Evolutionary conservation across 2,888 invertebrate genomes (phyloP).

Genomic region (Machimus atricapillus): DNA sequence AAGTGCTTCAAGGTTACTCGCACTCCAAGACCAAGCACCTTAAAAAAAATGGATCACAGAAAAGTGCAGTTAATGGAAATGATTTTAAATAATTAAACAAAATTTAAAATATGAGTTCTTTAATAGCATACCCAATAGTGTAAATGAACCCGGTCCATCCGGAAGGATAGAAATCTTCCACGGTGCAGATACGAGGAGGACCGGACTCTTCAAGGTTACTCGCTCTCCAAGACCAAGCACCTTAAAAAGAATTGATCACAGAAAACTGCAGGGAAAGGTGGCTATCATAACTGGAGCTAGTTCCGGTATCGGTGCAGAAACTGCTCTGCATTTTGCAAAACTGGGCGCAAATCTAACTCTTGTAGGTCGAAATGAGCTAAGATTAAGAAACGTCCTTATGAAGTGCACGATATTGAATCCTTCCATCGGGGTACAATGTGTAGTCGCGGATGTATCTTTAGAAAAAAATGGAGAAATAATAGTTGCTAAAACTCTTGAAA

Average conservation of each 20-base stretch:
- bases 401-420: constrained; percentile 61
- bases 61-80: too few species aligned
- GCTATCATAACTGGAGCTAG: constrained; percentile 74
- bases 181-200: too few species aligned
- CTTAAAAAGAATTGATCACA: not conserved
- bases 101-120: too few species aligned
- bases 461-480: constrained; percentile 77
- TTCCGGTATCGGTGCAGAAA: constrained; percentile 77
- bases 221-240: too few species aligned
- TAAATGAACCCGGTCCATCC: too few species aligned
- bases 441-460: constrained; percentile 76
- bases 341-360: constrained; percentile 70
- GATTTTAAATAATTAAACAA: too few species aligned
- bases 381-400: constrained; percentile 69
- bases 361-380: constrained; percentile 74
- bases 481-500: constrained; percentile 74
- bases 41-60: too few species aligned
- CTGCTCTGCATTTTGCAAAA: constrained; percentile 73
- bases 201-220: too few species aligned
- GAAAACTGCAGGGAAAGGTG: constrained; percentile 63
- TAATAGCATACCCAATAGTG: too few species aligned
- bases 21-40: too few species aligned
- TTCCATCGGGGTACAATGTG: constrained; percentile 63
- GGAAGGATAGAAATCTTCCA: too few species aligned
- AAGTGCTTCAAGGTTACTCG: too few species aligned